Evolutionary conservation across 1,140 invertebrate species (phyloP).

Genomic region (Hyles vespertilio): DNA sequence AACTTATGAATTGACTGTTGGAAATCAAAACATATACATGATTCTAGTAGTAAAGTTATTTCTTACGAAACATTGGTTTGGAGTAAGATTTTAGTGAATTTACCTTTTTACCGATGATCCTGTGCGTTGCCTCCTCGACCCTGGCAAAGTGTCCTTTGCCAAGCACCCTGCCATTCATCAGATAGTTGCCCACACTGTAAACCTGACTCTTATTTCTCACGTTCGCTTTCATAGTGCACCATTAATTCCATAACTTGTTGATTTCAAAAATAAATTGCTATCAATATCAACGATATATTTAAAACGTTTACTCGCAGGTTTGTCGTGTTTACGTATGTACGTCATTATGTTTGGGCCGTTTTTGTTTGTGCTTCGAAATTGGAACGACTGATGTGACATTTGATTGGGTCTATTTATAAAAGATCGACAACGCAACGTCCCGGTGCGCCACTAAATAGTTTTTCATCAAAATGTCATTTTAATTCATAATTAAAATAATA

Average conservation of each 20-base stretch:
- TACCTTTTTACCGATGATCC: constrained; percentile 75
- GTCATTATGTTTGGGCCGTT: constrained; percentile 41
- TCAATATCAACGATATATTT: background rate
- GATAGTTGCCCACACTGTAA: constrained; percentile 76
- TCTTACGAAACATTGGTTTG: too few species aligned
- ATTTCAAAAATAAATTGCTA: constrained; percentile 1
- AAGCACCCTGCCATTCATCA: constrained; percentile 76
- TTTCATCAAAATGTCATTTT: constrained; percentile 4
- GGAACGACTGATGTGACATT: constrained; percentile 54
- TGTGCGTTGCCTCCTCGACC: constrained; percentile 77
- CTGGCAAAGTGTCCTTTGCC: constrained; percentile 79
- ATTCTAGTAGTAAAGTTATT: too few species aligned
- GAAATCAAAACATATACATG: too few species aligned
- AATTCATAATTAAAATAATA: background rate
- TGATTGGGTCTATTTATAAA: constrained; percentile 45
- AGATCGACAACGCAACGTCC: constrained; percentile 18
- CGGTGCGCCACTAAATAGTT: constrained; percentile 4
- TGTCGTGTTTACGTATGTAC: constrained; percentile 29
- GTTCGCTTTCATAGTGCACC: constrained; percentile 32
- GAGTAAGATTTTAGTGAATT: background rate
- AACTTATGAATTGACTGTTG: too few species aligned
- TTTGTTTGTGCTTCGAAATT: constrained; percentile 60
- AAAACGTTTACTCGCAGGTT: background rate
- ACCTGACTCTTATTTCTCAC: constrained; percentile 53
- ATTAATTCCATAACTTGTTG: constrained; percentile 4